Base-by-base conservation (phyloP, 2,113 vertebrate genomes). In the Ariopsis seemanni region DNA sequence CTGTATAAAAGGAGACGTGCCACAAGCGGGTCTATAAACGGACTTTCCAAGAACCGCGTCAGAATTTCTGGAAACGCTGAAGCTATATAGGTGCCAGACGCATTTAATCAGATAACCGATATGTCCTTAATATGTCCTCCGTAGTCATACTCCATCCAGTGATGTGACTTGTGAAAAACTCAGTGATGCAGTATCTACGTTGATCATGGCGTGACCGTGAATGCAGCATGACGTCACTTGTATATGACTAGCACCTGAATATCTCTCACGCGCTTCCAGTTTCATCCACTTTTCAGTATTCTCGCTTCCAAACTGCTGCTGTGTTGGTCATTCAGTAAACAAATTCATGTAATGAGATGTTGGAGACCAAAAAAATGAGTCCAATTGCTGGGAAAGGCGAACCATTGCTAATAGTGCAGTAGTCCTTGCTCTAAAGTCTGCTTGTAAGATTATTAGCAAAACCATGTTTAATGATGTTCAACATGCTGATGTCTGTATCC, bases 21-120 rank as follows among this genome's bases (percentile, higher is more conserved):
- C 27, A 55, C 11, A 58, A 71, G 85, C 7, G 7, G 53, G 74
- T 27, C 52, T 86, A 60, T 86, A 81, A 80, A 81, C 58, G 63
- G 52, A 42, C 12, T 17, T 53, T 25, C 30, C 18, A 42, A 12
- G 30, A 58, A 10, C 30, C 9, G 34, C 34, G 17, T 74, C 71
- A 7, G 48, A 5, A 78, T 78, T 78, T 53, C 74, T 14, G 22
- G 72, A 22, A 75, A 53, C 22, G 8, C 72, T 14, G 50, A 77
- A 15, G 5, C 48, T 77, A 25, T 25, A 52, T 22, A 25, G 4
- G 11, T 77, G 74, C 52, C 25, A 79, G 2, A 27, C 55, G 14
- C 55, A 27, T 25, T 57, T 58, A 30, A 30, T 80, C n/a, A 58
- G 27, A 55, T 58, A 20, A 20, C 30, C 11, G 17, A 81, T 20